phyloP scores from a whole-genome alignment of 1,140 invertebrate genomes.

The Sipha flava region DNA sequence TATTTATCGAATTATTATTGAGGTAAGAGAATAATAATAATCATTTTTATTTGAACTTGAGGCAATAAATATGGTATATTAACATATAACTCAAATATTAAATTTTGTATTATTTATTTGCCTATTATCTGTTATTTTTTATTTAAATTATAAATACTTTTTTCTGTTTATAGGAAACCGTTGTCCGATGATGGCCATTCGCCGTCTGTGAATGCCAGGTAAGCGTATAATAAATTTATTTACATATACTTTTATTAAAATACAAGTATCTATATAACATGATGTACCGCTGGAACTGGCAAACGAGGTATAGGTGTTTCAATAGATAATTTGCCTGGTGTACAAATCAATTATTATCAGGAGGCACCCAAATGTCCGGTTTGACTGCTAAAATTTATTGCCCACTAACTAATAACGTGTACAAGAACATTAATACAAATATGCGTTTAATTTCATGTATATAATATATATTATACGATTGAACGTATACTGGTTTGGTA shows the following conservation, averaged over 20 bases:
- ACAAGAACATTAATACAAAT: not conserved
- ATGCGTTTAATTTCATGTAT: slow-evolving; percentile 6
- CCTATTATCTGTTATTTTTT: not conserved
- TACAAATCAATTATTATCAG: slow-evolving; percentile 18
- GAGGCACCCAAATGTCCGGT: not conserved
- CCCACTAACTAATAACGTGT: not conserved
- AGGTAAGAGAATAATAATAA: no score
- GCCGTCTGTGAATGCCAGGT: slow-evolving; percentile 11
- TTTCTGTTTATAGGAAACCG: not conserved
- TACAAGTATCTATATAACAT: not conserved
- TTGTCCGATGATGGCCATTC: not conserved
- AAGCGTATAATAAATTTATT: not conserved
- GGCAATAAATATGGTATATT: no score
- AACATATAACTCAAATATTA: no score
- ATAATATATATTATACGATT: not conserved
- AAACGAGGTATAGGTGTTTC: not conserved
- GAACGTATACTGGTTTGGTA: not conserved
- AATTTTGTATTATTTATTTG: no score
- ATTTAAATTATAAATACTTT: not conserved
- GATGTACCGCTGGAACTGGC: not conserved
- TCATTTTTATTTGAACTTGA: no score
- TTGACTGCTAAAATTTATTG: slow-evolving; percentile 14
- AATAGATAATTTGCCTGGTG: not conserved
- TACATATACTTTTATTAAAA: not conserved
- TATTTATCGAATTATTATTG: no score